Conservation (phyloP, 2,113 vertebrate species). For the Varanus komodoensis region DNA sequence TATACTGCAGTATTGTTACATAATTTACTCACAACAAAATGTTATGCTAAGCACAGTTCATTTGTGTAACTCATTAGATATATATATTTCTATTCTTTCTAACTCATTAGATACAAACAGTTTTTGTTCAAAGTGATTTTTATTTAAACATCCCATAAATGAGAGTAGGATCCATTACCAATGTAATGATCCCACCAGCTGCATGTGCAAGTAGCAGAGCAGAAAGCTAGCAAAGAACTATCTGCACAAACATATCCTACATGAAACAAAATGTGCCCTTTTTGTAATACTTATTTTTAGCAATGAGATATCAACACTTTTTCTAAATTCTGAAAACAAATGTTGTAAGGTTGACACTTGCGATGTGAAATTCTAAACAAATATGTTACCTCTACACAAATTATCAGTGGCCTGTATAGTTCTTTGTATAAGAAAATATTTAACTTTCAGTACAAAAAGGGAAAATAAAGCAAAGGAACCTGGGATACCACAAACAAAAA, state of each 20-base stretch:
- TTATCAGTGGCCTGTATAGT: not conserved
- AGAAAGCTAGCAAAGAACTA: not conserved
- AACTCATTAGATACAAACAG: not conserved
- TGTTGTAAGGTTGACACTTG: not conserved
- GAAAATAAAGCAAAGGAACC: not conserved
- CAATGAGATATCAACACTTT: not conserved
- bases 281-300: conserved; percentile 6
- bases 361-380: conserved; percentile 29
- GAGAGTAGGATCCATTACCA: not conserved
- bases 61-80: not conserved
- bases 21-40: not conserved
- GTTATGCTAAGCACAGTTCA: not conserved
- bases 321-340: conserved; percentile 28
- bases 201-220: not conserved
- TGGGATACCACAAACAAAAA: not conserved
- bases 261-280: not conserved
- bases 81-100: not conserved
- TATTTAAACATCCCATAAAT: not conserved
- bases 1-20: not conserved
- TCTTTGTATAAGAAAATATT: conserved; percentile 29
- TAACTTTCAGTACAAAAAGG: conserved; percentile 22
- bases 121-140: not conserved
- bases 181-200: not conserved
- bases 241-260: conserved; percentile 22
- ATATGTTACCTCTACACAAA: conserved; percentile 27